Evolutionary conservation across 2,113 vertebrate species (phyloP).

Genomic region (Myocastor coypus): DNA sequence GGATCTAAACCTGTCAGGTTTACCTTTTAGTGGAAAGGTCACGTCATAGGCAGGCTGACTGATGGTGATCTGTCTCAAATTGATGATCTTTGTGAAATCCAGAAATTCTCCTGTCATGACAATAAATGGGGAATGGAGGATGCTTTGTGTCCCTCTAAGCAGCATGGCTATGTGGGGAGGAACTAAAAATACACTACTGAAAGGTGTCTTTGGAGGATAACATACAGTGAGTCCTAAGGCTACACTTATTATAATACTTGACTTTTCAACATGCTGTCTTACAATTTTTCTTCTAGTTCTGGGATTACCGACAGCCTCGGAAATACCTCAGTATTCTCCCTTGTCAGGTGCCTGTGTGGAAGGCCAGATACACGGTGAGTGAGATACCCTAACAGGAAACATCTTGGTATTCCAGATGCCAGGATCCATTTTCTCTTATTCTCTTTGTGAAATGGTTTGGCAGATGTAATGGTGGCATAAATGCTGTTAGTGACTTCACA

Average conservation of each 20-base stretch:
- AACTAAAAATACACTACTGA: not conserved
- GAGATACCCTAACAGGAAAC: not conserved
- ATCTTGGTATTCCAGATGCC: not conserved
- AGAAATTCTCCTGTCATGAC: not conserved
- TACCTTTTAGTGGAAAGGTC: not conserved
- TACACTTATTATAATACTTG: not conserved
- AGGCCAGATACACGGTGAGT: conserved; percentile 97
- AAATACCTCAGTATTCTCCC: conserved; percentile 97
- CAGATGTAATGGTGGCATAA: not conserved
- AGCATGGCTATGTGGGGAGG: not conserved
- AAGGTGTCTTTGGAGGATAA: conserved; percentile 1
- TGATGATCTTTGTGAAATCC: not conserved
- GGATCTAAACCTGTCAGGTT: not conserved
- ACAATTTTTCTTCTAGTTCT: conserved; percentile 90
- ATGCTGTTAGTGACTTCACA: not conserved
- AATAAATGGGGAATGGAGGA: not conserved
- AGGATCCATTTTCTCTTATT: not conserved
- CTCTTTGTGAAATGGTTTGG: conserved; percentile 4
- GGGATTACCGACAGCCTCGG: conserved; percentile 98
- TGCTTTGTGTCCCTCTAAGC: not conserved
- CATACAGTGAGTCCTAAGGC: not conserved
- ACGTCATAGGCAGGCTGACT: not conserved
- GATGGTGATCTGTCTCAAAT: not conserved
- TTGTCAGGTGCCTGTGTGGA: conserved; percentile 99
- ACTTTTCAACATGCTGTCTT: conserved; percentile 31